A percentile compares a stretch with the other conserved stretches of the same genome.
phyloP scores from a whole-genome alignment of 2,888 invertebrate species.

The Hydraecia micacea region DNA sequence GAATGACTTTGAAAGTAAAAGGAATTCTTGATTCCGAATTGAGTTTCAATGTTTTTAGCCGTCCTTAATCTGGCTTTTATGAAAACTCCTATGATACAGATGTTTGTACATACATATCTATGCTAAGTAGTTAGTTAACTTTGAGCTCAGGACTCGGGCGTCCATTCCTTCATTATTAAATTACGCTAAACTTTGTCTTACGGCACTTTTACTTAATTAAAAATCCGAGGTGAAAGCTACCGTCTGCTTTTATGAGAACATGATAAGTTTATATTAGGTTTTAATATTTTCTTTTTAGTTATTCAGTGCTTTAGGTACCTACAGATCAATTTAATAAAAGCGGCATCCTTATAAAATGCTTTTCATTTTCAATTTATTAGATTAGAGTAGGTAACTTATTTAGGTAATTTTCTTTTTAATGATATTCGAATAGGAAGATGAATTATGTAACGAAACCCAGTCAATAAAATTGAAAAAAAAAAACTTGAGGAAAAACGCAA shows the following conservation, averaged over 20 bases:
- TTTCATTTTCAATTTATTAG: neutral
- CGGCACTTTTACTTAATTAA: constrained; percentile 64
- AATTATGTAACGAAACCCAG: neutral
- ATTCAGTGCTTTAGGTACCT: constrained; percentile 17
- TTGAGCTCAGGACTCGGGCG: constrained; percentile 39
- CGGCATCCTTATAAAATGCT: neutral
- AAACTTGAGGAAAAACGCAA: neutral
- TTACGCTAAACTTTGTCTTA: constrained; percentile 59
- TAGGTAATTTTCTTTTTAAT: neutral
- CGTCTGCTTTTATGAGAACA: constrained; percentile 52
- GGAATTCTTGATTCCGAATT: constrained; percentile 42
- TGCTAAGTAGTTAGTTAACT: constrained; percentile 55
- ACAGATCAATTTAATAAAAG: constrained; percentile 26
- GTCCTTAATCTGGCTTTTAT: constrained; percentile 40
- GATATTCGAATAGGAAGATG: neutral
- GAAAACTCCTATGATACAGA: constrained; percentile 37
- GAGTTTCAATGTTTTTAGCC: constrained; percentile 41
- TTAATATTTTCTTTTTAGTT: constrained; percentile 39
- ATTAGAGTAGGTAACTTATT: neutral
- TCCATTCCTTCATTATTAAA: constrained; percentile 63
- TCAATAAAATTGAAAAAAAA: neutral
- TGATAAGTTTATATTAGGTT: constrained; percentile 49
- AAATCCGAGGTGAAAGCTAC: constrained; percentile 57
- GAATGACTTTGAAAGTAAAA: constrained; percentile 49
- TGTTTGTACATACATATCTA: constrained; percentile 53